Conservation (phyloP, 2,888 invertebrate genomes). For the Morpho deidamia region DNA sequence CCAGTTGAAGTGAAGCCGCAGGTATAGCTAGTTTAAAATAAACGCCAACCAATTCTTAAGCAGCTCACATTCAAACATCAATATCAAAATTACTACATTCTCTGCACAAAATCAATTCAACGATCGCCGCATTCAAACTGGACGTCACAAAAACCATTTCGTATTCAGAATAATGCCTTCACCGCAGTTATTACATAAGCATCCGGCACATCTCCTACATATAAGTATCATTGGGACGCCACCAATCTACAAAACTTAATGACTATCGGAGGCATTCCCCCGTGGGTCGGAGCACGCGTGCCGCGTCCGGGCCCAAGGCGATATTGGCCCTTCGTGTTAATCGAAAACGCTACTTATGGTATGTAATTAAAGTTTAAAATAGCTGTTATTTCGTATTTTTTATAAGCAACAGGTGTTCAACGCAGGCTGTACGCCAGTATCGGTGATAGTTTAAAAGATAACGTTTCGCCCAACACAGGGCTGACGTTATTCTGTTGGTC, state of each 20-base stretch:
- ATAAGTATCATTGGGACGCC: slow-evolving; percentile 48
- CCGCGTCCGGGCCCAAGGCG: slow-evolving; percentile 38
- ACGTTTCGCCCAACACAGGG: slow-evolving; percentile 34
- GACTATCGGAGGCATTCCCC: slow-evolving; percentile 66
- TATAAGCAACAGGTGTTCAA: slow-evolving; percentile 28
- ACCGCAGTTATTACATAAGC: slow-evolving; percentile 58
- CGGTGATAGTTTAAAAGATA: slow-evolving; percentile 42
- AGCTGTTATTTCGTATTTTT: background rate
- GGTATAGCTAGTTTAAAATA: too few relatives aligned
- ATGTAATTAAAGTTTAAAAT: slow-evolving; percentile 10
- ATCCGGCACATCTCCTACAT: slow-evolving; percentile 59
- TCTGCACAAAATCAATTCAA: slow-evolving; percentile 14
- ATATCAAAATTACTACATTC: background rate
- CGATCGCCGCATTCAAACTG: slow-evolving; percentile 23
- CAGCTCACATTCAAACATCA: background rate
- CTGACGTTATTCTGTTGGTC: slow-evolving; percentile 45
- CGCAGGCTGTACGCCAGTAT: slow-evolving; percentile 26
- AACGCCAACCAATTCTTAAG: too few relatives aligned
- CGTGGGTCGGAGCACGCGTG: slow-evolving; percentile 42
- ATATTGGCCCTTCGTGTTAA: slow-evolving; percentile 23
- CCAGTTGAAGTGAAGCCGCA: too few relatives aligned
- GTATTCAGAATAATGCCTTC: slow-evolving; percentile 28
- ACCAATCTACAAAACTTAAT: slow-evolving; percentile 67
- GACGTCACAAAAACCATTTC: slow-evolving; percentile 13
- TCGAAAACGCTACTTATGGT: slow-evolving; percentile 2